phyloP scores from a whole-genome alignment of 2,888 invertebrate species.

The Branchinecta sandiegonensis region DNA sequence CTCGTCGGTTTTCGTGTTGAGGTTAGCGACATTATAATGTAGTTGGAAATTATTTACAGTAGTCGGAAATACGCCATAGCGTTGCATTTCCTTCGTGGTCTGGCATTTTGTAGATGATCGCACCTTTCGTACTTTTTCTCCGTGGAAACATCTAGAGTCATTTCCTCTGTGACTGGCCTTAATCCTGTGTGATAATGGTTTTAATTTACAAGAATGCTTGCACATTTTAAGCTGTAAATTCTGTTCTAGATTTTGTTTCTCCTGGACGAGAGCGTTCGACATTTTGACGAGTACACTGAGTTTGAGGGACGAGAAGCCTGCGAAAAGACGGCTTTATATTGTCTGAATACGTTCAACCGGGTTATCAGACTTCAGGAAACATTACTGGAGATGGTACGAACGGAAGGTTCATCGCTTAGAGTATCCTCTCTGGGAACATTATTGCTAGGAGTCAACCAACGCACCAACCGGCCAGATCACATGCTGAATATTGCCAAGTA shows the following conservation, averaged over 20 bases:
- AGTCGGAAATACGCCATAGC: too few relatives aligned
- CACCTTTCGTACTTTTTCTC: too few relatives aligned
- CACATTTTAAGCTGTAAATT: too few relatives aligned
- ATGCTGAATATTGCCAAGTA: slow-evolving; percentile 56
- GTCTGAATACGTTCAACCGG: slow-evolving; percentile 57
- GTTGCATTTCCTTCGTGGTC: too few relatives aligned
- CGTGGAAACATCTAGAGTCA: too few relatives aligned
- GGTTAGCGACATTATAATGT: too few relatives aligned
- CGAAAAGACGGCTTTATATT: slow-evolving; percentile 53
- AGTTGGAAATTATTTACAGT: too few relatives aligned
- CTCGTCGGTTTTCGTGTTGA: too few relatives aligned
- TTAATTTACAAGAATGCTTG: too few relatives aligned
- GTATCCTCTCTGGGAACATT: slow-evolving; percentile 50
- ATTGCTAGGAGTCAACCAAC: slow-evolving; percentile 58
- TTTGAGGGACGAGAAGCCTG: slow-evolving; percentile 52
- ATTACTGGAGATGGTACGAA: slow-evolving; percentile 22
- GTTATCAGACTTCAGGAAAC: slow-evolving; percentile 30
- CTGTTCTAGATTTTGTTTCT: slow-evolving; percentile 43
- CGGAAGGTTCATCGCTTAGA: slow-evolving; percentile 35
- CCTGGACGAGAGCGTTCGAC: slow-evolving; percentile 57
- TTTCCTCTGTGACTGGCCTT: too few relatives aligned
- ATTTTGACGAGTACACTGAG: slow-evolving; percentile 52
- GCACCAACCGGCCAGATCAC: slow-evolving; percentile 61
- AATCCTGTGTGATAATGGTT: too few relatives aligned
- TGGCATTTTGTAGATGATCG: too few relatives aligned